Conservation (phyloP, 2,888 invertebrate genomes). For the Xestia ashworthii region DNA sequence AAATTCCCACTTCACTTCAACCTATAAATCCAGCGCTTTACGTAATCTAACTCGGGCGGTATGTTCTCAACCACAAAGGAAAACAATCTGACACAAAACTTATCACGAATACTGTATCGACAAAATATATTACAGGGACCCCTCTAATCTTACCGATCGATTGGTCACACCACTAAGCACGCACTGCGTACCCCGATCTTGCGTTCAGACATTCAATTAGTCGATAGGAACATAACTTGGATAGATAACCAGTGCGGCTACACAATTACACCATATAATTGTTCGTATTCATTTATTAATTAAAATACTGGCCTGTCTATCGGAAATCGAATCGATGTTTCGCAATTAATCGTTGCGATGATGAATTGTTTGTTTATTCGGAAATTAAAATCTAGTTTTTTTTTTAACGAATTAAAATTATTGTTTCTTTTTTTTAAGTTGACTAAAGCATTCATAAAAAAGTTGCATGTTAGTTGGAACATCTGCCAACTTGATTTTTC, state of each 20-base stretch:
- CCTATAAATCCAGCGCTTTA: conserved; percentile 36
- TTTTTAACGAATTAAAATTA: neutral
- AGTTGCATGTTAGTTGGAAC: neutral
- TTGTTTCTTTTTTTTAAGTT: neutral
- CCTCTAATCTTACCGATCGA: conserved; percentile 53
- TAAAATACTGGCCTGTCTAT: conserved; percentile 64
- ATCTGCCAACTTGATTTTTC: neutral
- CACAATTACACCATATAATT: conserved; percentile 69
- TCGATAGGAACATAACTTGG: conserved; percentile 60
- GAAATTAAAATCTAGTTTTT: neutral
- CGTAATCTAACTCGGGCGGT: conserved; percentile 28
- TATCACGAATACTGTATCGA: conserved; percentile 42
- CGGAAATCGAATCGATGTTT: conserved; percentile 59
- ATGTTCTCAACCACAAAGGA: conserved; percentile 34
- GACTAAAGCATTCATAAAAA: neutral
- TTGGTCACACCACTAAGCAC: conserved; percentile 59
- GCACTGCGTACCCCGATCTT: conserved; percentile 61
- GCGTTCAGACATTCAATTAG: conserved; percentile 66
- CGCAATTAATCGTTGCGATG: conserved; percentile 40
- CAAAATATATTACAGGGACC: conserved; percentile 52
- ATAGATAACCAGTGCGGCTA: conserved; percentile 60
- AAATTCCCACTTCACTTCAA: conserved; percentile 1
- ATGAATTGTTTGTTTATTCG: conserved; percentile 40
- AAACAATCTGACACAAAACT: conserved; percentile 42
- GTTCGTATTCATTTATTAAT: conserved; percentile 67